phyloP scores from a whole-genome alignment of 2,113 vertebrate species.

The Nothocercus nigrocapillus region DNA sequence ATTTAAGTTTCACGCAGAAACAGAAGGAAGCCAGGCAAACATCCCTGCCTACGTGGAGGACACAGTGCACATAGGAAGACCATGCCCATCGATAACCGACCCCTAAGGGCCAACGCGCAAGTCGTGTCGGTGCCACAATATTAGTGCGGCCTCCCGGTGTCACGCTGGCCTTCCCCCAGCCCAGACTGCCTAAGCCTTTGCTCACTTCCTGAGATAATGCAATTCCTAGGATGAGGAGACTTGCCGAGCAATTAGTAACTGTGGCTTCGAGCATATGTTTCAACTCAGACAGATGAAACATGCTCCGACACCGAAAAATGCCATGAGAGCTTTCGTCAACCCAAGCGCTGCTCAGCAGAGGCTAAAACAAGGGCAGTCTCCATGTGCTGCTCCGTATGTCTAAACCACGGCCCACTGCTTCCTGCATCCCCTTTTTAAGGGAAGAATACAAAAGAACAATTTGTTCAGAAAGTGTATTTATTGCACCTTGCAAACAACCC shows the following conservation, averaged over 20 bases:
- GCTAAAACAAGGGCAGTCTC: background rate
- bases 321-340: background rate
- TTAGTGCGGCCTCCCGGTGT: background rate
- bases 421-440: background rate
- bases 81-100: rapidly evolving
- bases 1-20: background rate
- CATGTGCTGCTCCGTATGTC: conserved; percentile 13
- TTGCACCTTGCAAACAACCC: background rate
- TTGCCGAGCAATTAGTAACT: background rate
- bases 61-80: background rate
- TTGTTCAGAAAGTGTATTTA: background rate
- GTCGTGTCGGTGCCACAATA: rapidly evolving
- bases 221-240: background rate
- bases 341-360: background rate
- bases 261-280: background rate
- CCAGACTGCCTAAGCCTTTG: background rate
- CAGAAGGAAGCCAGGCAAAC: background rate
- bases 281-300: background rate
- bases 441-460: background rate
- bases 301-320: background rate
- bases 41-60: rapidly evolving
- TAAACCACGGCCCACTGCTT: background rate
- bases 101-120: background rate
- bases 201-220: background rate
- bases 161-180: rapidly evolving